Evolutionary conservation across 2,113 vertebrate genomes (phyloP).

Genomic region (Oreotrochilus melanogaster): DNA sequence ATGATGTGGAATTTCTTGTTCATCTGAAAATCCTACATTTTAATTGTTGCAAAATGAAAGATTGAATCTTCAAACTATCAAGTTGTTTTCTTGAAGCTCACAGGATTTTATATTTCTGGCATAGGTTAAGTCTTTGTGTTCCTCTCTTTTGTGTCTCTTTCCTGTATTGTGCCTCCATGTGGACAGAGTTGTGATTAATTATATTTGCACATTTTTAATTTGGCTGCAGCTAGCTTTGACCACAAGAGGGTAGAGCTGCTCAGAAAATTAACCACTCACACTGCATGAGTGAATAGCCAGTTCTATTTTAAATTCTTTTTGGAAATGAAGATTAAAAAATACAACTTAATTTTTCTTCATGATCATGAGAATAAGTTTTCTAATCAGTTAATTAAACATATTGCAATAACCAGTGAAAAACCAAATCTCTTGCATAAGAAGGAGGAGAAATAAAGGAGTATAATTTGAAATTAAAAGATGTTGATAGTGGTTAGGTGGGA

Average conservation of each 20-base stretch:
- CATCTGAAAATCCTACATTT: neutral
- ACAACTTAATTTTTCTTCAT: neutral
- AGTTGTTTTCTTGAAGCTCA: neutral
- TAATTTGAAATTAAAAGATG: neutral
- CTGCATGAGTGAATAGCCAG: neutral
- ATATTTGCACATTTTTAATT: neutral
- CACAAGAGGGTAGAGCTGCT: conserved; percentile 71
- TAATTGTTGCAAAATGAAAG: neutral
- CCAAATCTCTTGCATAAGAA: neutral
- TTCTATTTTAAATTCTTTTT: neutral
- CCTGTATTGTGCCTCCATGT: neutral
- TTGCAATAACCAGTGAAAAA: neutral
- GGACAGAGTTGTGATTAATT: neutral
- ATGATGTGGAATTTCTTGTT: neutral
- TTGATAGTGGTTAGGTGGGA: neutral
- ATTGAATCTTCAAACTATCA: neutral
- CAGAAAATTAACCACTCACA: conserved; percentile 24
- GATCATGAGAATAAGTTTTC: neutral
- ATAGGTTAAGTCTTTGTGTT: neutral
- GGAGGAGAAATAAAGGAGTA: neutral
- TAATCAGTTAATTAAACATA: neutral
- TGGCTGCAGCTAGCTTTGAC: conserved; percentile 21
- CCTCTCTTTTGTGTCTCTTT: neutral
- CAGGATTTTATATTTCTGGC: neutral
- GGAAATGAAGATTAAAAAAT: neutral